These are phyloP conservation scores for Sialia sialis DNA, from an alignment of 2,113 vertebrate species.

Conservation along the genomic window DNA sequence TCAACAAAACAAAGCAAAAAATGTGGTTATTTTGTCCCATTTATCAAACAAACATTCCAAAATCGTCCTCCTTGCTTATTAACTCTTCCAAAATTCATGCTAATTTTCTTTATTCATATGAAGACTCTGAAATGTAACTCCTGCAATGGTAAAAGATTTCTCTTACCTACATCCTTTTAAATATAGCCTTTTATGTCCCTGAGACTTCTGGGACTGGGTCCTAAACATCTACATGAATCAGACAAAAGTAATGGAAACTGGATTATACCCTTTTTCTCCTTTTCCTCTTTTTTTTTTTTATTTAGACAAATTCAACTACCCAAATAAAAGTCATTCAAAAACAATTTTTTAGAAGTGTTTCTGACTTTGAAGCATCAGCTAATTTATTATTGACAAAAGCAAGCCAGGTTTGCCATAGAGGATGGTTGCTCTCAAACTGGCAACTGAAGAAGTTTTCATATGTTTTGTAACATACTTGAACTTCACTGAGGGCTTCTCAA, in stretches of 20 bases:
- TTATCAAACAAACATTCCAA: constrained; percentile 9
- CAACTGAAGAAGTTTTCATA: neutral
- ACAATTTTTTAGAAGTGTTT: neutral
- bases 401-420: neutral
- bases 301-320: neutral
- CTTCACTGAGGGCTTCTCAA: neutral
- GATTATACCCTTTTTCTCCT: rapidly evolving
- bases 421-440: neutral
- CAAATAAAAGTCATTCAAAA: neutral
- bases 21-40: neutral
- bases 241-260: neutral
- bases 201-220: neutral
- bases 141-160: neutral
- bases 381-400: neutral
- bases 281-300: neutral
- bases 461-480: neutral
- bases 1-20: neutral
- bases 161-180: neutral
- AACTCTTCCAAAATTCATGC: neutral
- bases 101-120: neutral
- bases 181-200: neutral
- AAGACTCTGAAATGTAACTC: neutral
- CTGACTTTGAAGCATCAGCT: neutral
- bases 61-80: neutral
- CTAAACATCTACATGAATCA: neutral